Conservation (phyloP, 2,797 vertebrate species). For the Hemitrygon akajei region DNA sequence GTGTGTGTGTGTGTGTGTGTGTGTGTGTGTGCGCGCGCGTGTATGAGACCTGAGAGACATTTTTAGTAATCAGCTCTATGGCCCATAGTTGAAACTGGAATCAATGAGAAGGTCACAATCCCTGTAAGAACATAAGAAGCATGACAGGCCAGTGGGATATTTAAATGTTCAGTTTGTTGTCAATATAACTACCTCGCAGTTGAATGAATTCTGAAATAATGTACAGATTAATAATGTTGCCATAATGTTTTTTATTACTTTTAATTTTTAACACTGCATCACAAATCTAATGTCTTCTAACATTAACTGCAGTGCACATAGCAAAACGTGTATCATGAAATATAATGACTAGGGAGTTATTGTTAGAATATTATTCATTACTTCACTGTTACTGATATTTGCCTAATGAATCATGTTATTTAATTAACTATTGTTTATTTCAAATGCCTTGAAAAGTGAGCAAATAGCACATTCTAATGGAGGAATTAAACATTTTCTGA, state of each 20-base stretch:
- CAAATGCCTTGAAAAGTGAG: background rate
- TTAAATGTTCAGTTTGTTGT: background rate
- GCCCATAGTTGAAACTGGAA: background rate
- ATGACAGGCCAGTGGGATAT: background rate
- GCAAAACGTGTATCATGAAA: background rate
- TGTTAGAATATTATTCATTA: background rate
- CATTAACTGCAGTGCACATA: background rate
- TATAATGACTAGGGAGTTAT: background rate
- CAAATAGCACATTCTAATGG: background rate
- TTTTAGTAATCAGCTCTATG: background rate
- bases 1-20: too few species aligned
- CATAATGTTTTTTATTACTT: background rate
- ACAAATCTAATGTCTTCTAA: background rate
- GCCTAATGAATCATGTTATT: background rate
- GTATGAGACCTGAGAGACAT: too few species aligned
- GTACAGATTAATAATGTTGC: background rate
- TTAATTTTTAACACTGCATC: background rate
- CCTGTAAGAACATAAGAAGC: background rate
- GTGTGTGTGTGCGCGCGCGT: too few species aligned
- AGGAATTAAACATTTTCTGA: background rate
- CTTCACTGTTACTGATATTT: background rate
- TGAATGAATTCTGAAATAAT: background rate
- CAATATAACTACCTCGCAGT: background rate
- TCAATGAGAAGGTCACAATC: background rate
- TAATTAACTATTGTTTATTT: background rate